Base-by-base conservation (phyloP, 1,140 invertebrate genomes). In the Euura saliciscinereae region DNA sequence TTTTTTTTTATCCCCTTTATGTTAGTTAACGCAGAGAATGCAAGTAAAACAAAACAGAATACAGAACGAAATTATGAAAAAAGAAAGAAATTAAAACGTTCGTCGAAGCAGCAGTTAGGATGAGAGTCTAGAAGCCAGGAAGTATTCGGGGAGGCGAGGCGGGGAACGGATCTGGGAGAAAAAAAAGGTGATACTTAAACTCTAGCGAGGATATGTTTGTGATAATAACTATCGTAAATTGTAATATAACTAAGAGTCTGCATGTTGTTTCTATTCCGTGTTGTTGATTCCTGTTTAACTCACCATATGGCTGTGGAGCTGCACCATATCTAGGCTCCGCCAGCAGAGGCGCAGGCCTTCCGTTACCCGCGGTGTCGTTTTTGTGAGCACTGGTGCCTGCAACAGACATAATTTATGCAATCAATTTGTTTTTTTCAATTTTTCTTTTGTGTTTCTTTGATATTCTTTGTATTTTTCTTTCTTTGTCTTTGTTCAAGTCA, bases 241-340 rank as follows among this genome's bases (percentile, higher is more conserved):
- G 28, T 28, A 10, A 64, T 64, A 13, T 13, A 10, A 64, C 8
- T 71, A 66, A 68, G 44, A 6, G 4, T 45, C 44, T 45, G 6
- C 42, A 44, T 4, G 5, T 42, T 43, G 28, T 28, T 28, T 28
- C 28, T 1, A 28, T 28, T 28, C 28, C 28, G 28, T 28, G 28
- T 28, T 28, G 28, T 28, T 28, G 28, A 28, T 28, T 72, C 11
- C 10, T 43, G 70, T 76, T 28, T 73, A 84, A 92, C 93, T 95
- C 90, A 95, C 94, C 94, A 89, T 95, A 96, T 74, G 94, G 94
- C 83, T 95, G 93, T 76, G 94, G 94, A 80, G 93, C 90, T 73
- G 93, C 93, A 74, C 94, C 94, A 85, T 94, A 96, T 87, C 95
- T 91, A 59, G 95, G 95, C 80, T 96, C 95, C 84, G 95, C 94